These are phyloP conservation scores for Amorpha juglandis DNA, from an alignment of 2,888 invertebrate species.

Conservation along the genomic window DNA sequence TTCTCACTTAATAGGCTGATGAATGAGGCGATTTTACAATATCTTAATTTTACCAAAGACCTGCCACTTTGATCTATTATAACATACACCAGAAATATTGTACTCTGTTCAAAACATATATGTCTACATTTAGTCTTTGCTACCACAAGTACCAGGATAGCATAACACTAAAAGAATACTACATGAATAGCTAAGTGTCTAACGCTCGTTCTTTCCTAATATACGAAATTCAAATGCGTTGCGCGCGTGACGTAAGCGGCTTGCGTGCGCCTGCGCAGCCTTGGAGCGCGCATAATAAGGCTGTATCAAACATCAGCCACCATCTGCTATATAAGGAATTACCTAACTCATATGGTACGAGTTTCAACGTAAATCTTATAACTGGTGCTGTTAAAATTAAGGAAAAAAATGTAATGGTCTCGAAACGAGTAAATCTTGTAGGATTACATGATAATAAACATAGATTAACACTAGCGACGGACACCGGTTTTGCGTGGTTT, in stretches of 20 bases:
- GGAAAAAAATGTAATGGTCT: background rate
- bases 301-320: conserved; percentile 40
- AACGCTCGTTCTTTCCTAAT: conserved; percentile 30
- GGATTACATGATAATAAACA: background rate
- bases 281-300: conserved; percentile 50
- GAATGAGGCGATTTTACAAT: no score
- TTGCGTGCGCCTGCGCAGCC: conserved; percentile 53
- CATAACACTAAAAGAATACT: conserved; percentile 2
- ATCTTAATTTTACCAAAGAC: no score
- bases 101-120: no score
- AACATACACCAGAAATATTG: no score
- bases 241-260: conserved; percentile 46
- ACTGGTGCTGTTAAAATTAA: conserved; percentile 30
- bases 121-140: background rate
- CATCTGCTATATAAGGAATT: conserved; percentile 38
- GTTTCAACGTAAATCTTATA: conserved; percentile 37
- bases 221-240: conserved; percentile 43
- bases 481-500: no score
- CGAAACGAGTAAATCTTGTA: background rate
- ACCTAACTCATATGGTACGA: conserved; percentile 28
- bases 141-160: background rate
- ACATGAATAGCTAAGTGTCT: conserved; percentile 27
- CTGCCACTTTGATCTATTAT: no score
- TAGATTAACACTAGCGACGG: no score
- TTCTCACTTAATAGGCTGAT: no score